Evolutionary conservation across 2,797 vertebrate genomes (phyloP).

Genomic region (Tarsius wallacei): DNA sequence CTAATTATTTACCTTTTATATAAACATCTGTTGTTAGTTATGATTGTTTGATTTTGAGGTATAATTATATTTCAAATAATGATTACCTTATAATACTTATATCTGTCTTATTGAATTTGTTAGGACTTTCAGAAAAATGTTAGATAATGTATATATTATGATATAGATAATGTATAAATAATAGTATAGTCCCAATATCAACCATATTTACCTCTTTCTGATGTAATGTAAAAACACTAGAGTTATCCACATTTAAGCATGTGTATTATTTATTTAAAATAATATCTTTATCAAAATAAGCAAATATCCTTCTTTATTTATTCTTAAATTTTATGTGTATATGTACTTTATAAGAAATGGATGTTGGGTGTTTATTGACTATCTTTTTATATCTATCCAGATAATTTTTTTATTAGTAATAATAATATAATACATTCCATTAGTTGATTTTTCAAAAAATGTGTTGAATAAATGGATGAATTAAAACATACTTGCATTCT

Average conservation of each 20-base stretch:
- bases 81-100: neutral
- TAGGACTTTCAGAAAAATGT: neutral
- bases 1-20: neutral
- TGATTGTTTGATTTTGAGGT: neutral
- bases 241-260: neutral
- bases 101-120: neutral
- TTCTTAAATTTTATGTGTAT: neutral
- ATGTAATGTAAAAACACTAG: neutral
- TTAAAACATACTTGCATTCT: neutral
- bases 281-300: neutral
- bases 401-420: neutral
- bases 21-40: neutral
- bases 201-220: neutral
- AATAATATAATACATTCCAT: neutral
- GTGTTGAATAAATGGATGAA: neutral
- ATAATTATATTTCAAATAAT: neutral
- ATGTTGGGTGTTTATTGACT: neutral
- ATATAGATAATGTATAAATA: neutral
- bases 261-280: neutral
- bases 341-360: constrained; percentile 9
- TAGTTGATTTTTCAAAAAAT: constrained; percentile 24
- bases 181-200: neutral
- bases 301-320: neutral
- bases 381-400: neutral
- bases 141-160: neutral